Percentiles rank a stretch among this genome's conserved stretches.
Evolutionary conservation across 1,140 invertebrate genomes (phyloP).

Genomic region (Dufourea novaeangliae): DNA sequence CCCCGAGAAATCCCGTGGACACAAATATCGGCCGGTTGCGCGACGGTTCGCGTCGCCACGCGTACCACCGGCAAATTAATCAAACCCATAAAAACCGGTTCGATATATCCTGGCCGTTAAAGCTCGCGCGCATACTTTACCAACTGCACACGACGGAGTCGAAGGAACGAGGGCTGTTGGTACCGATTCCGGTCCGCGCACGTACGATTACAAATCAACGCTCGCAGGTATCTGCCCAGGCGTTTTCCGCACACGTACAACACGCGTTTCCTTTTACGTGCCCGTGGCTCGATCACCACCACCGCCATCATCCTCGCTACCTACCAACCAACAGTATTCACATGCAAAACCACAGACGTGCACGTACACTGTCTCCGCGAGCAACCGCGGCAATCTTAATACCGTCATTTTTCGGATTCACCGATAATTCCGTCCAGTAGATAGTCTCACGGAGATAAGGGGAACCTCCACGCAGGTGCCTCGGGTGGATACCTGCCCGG

Average conservation of each 20-base stretch:
- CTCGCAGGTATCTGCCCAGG: slow-evolving; percentile 33
- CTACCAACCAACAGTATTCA: neutral
- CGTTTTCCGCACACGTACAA: slow-evolving; percentile 52
- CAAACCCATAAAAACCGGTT: slow-evolving; percentile 45
- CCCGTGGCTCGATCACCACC: neutral
- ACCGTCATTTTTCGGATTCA: slow-evolving; percentile 63
- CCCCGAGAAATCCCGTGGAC: no score
- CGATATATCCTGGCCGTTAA: slow-evolving; percentile 25
- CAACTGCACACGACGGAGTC: neutral
- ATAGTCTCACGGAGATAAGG: slow-evolving; percentile 62
- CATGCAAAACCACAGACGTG: neutral
- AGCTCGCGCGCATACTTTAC: neutral
- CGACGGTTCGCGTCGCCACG: slow-evolving; percentile 10
- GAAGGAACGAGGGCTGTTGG: neutral
- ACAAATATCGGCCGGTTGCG: no score
- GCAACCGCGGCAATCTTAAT: slow-evolving; percentile 41
- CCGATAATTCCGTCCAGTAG: slow-evolving; percentile 52
- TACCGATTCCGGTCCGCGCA: slow-evolving; percentile 12
- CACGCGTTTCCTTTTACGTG: slow-evolving; percentile 55
- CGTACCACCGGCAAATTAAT: slow-evolving; percentile 33
- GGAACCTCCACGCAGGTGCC: slow-evolving; percentile 57
- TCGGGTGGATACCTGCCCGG: slow-evolving; percentile 31
- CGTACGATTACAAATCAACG: slow-evolving; percentile 50
- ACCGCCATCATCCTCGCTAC: neutral
- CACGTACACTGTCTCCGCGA: no score